Percentiles rank a stretch among this genome's conserved stretches.
These are phyloP conservation scores for Gadopsis marmoratus DNA, from an alignment of 2,797 vertebrate genomes.

Conservation along the genomic window DNA sequence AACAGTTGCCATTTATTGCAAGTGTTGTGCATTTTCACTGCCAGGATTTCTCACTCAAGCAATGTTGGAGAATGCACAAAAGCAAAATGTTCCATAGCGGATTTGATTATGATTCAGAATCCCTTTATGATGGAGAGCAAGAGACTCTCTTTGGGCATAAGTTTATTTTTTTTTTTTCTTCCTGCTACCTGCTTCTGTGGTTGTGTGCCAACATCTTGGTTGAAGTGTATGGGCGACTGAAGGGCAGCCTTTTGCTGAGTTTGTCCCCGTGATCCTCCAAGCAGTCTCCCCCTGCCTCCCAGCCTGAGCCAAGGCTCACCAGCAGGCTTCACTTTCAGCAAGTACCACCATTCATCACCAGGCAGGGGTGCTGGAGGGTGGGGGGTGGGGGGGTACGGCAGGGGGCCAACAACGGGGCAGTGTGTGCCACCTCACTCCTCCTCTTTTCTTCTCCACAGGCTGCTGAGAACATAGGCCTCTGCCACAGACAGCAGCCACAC, in stretches of 20 bases:
- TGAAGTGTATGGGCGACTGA: constrained; percentile 70
- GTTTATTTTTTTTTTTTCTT: constrained; percentile 6
- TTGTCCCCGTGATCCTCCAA: constrained; percentile 80
- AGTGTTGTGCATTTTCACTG: constrained; percentile 41
- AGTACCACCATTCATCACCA: constrained; percentile 88
- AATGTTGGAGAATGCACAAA: constrained; percentile 38
- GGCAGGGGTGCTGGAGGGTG: constrained; percentile 77
- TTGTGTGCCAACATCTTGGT: constrained; percentile 65
- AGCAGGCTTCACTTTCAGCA: constrained; percentile 87
- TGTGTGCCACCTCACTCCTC: constrained; percentile 72
- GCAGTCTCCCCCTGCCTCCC: constrained; percentile 71
- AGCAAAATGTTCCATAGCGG: constrained; percentile 31
- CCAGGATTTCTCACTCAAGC: constrained; percentile 40
- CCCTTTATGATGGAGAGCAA: constrained; percentile 28
- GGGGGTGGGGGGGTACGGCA: constrained; percentile 47
- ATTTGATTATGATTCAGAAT: constrained; percentile 50
- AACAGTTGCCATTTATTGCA: constrained; percentile 59
- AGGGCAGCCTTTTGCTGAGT: constrained; percentile 80
- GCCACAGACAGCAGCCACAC: constrained; percentile 84
- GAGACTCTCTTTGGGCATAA: constrained; percentile 22
- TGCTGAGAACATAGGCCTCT: constrained; percentile 81
- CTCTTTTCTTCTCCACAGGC: constrained; percentile 77
- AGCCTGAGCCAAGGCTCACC: constrained; percentile 82
- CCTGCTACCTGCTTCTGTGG: constrained; percentile 23
- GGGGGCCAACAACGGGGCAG: constrained; percentile 76